Evolutionary conservation across 2,888 invertebrate species (phyloP).

Genomic region (Leptogaster cylindrica): DNA sequence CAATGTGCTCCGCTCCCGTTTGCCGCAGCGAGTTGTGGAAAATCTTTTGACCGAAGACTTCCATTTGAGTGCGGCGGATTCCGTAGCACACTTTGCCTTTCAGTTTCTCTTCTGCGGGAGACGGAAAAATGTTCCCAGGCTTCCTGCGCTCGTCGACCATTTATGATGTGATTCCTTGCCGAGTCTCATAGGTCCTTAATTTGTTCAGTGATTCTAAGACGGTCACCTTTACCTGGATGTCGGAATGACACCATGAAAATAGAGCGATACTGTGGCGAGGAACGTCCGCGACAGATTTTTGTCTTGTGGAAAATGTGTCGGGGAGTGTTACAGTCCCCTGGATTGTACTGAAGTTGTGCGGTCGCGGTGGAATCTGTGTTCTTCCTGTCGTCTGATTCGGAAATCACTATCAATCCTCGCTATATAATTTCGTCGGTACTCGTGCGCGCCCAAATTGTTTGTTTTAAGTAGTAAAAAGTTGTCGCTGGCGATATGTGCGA

Average conservation of each 20-base stretch:
- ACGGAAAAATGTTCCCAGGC: conserved; percentile 16
- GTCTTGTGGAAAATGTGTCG: too few relatives aligned
- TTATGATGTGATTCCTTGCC: conserved; percentile 21
- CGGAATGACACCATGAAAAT: too few relatives aligned
- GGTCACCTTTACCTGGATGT: neutral
- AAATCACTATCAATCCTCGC: neutral
- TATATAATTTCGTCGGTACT: neutral
- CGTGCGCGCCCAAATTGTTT: conserved; percentile 17
- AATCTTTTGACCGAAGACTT: too few relatives aligned
- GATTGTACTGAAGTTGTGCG: too few relatives aligned
- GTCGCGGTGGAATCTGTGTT: conserved; percentile 3
- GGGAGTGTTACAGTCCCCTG: too few relatives aligned
- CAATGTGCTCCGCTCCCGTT: neutral
- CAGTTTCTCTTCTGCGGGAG: conserved; percentile 27
- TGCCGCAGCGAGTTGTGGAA: too few relatives aligned
- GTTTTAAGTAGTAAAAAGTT: neutral
- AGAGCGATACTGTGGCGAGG: too few relatives aligned
- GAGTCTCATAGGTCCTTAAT: conserved; percentile 28
- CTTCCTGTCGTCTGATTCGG: conserved; percentile 12
- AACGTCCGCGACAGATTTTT: too few relatives aligned
- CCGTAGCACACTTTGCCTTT: neutral
- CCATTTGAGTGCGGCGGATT: too few relatives aligned
- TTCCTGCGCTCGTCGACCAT: conserved; percentile 21
- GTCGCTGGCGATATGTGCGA: neutral
- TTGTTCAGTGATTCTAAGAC: too few relatives aligned